phyloP scores from a whole-genome alignment of 2,797 vertebrate genomes.

The Dipus sagitta region DNA sequence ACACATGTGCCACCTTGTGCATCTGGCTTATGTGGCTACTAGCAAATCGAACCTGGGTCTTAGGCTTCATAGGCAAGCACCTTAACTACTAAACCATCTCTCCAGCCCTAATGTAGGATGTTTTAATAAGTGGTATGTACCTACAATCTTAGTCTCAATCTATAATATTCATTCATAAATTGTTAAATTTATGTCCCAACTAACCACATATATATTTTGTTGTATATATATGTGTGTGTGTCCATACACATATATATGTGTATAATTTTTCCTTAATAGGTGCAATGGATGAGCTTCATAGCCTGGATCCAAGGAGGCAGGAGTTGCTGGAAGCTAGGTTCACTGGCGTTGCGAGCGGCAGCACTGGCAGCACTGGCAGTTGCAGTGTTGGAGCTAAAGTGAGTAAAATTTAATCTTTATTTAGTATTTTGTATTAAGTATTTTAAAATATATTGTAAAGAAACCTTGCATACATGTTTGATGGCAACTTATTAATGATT shows the following conservation, averaged over 20 bases:
- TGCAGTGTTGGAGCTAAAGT: slow-evolving; percentile 98
- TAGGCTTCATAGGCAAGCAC: no score
- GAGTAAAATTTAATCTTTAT: slow-evolving; percentile 83
- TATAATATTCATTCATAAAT: slow-evolving; percentile 43
- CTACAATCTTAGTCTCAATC: slow-evolving; percentile 24
- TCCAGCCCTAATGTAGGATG: neutral
- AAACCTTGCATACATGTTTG: neutral
- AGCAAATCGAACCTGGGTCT: no score
- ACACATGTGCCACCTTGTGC: no score
- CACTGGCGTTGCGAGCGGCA: slow-evolving; percentile 97
- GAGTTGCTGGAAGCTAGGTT: slow-evolving; percentile 98
- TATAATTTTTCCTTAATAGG: slow-evolving; percentile 84
- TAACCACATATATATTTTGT: neutral
- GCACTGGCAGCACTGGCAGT: slow-evolving; percentile 98
- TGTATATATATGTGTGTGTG: neutral
- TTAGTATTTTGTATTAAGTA: slow-evolving; percentile 37
- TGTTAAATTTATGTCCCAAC: slow-evolving; percentile 23
- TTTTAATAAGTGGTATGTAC: slow-evolving; percentile 53
- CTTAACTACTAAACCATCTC: no score
- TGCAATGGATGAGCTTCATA: slow-evolving; percentile 99
- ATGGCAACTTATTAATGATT: slow-evolving; percentile 13
- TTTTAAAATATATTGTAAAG: slow-evolving; percentile 42
- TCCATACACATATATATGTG: neutral
- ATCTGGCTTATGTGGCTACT: no score
- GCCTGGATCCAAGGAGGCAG: slow-evolving; percentile 98